phyloP scores from a whole-genome alignment of 2,888 invertebrate genomes.

The Molanna angustata region DNA sequence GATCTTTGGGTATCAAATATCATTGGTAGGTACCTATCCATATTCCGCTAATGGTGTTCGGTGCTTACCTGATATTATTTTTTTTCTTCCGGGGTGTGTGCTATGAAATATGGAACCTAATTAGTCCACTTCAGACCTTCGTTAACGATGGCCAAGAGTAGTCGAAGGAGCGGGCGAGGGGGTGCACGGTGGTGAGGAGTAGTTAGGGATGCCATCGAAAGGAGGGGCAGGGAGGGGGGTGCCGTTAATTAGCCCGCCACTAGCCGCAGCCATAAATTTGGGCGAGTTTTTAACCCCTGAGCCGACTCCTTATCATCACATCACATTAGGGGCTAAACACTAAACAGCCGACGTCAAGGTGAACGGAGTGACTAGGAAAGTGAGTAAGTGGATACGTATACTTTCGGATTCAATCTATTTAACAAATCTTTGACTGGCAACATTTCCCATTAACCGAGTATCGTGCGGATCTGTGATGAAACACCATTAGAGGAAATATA shows the following conservation, averaged over 20 bases:
- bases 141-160: constrained; percentile 15
- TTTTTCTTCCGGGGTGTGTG: constrained; percentile 21
- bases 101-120: constrained; percentile 27
- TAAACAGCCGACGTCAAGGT: neutral
- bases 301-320: constrained; percentile 29
- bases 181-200: too few relatives aligned
- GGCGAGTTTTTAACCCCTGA: constrained; percentile 22
- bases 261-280: constrained; percentile 21
- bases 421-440: too few relatives aligned
- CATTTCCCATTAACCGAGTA: too few relatives aligned
- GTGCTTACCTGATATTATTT: constrained; percentile 13
- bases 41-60: too few relatives aligned
- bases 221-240: constrained; percentile 11
- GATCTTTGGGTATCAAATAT: too few relatives aligned
- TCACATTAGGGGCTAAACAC: constrained; percentile 13
- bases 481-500: too few relatives aligned
- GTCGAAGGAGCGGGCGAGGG: constrained; percentile 5
- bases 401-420: too few relatives aligned
- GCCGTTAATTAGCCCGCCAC: constrained; percentile 21
- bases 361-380: too few relatives aligned
- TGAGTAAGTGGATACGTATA: too few relatives aligned
- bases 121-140: constrained; percentile 28
- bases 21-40: too few relatives aligned
- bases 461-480: too few relatives aligned
- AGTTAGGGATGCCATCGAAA: constrained; percentile 1